Evolutionary conservation across 1,140 invertebrate genomes (phyloP).

Genomic region (Drosophila subpulchrella): DNA sequence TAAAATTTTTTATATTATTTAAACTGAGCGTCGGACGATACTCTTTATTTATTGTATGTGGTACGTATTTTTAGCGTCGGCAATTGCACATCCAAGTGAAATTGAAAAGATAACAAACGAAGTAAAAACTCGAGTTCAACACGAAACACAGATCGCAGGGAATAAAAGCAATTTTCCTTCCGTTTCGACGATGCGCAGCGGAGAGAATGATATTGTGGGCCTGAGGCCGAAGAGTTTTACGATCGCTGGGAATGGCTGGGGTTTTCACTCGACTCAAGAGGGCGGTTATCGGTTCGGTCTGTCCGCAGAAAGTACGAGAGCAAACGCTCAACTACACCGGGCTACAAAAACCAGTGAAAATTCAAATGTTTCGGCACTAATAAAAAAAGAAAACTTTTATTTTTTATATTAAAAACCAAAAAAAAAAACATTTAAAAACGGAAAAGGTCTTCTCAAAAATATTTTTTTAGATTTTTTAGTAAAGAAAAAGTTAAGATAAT

Average conservation of each 20-base stretch:
- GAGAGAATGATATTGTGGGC: constrained; percentile 29
- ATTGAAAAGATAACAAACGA: constrained; percentile 54
- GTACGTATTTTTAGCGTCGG: constrained; percentile 65
- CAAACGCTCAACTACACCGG: constrained; percentile 49
- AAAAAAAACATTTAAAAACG: too few relatives aligned
- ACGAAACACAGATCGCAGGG: constrained; percentile 34
- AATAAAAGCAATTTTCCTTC: constrained; percentile 33
- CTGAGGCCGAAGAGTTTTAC: constrained; percentile 46
- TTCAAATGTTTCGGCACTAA: too few relatives aligned
- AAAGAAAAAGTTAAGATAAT: too few relatives aligned
- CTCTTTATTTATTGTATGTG: constrained; percentile 29
- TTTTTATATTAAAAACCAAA: too few relatives aligned
- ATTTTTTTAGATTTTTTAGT: too few relatives aligned
- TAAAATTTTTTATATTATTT: constrained; percentile 12
- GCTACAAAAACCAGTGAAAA: constrained; percentile 1
- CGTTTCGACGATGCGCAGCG: constrained; percentile 29
- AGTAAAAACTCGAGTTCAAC: constrained; percentile 28
- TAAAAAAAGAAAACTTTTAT: too few relatives aligned
- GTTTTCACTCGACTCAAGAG: constrained; percentile 43
- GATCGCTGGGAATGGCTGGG: constrained; percentile 45
- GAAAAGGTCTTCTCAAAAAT: too few relatives aligned
- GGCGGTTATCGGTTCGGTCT: constrained; percentile 15
- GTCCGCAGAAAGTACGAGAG: constrained; percentile 50
- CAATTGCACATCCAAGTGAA: constrained; percentile 71
- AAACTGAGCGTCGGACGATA: constrained; percentile 19